Evolutionary conservation across 2,113 vertebrate genomes (phyloP), one percentile per base, ranked within the genome.

Genomic region (Petrocephalus microphthalmus): DNA sequence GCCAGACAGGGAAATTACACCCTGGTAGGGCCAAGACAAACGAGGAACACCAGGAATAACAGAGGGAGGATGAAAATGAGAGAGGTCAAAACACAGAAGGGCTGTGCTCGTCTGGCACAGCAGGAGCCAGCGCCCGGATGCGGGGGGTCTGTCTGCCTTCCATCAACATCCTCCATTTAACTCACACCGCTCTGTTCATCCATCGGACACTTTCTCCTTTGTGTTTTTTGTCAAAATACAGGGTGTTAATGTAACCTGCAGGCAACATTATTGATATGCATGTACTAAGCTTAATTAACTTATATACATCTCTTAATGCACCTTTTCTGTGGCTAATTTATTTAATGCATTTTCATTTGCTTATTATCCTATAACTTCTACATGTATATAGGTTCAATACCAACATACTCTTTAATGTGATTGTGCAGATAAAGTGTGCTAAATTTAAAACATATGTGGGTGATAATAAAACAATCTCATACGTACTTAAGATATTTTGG

Each of bases 1-100:
- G 89, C 89, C 92, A 93, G 94, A 94, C 91, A 29, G 91, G 88
- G 60, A 94, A 94, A 94, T 94, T 94, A 94, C 87, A 94, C 42
- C 88, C 89, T 60, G 51, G 33, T 19, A 47, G 22, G 37, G n/a
- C 85, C 56, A 89, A 64, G 71, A 53, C 74, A 89, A 82, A 56
- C 45, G 83, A n/a, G 45, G 82, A 11, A n/a, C 52, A 88, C 64
- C 86, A 84, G 49, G 54, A 86, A 90, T 88, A 88, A 86, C 60
- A 22, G 22, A 42, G 25, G 78, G 83, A 88, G 42, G 84, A 87
- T 64, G 84, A 33, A 56, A 88, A 87, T 83, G 86, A 51, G 60
- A 87, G 74, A 49, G 87, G 78, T 51, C 49, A 67, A 29, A 42
- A 84, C n/a, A 22, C 64, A 22, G 86, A 81, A 47, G 57, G 45